Evolutionary conservation across 2,888 invertebrate genomes (phyloP), one percentile per base, ranked within the genome.

Genomic region (Cataglyphis livida): DNA sequence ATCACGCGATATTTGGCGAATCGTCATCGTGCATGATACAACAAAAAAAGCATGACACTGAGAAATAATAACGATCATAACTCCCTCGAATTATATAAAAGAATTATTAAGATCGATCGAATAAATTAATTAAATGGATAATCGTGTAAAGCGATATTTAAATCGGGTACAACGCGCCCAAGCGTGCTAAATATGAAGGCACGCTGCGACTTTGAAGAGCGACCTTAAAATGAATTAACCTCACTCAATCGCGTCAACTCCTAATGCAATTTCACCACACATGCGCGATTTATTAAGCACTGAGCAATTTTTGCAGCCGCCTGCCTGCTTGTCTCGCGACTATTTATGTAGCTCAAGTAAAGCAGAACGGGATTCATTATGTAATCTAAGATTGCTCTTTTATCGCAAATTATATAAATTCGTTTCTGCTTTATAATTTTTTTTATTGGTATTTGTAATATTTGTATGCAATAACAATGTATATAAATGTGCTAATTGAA

Each of bases 191-290:
- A 74, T 62, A 76, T 82, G 81, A 38, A 66, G 70, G 79, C 83
- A 75, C 70, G 83, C 81, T 28, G 75, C 85, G 84, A 81, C 84
- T 82, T 83, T 82, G 71, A 85, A 85, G 74, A 83, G 85, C 82
- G 85, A 82, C 90, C 85, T 90, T 85, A 90, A 88, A 88, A 84
- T 85, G 88, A 90, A 87, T 90, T 90, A 90, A 90, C 90, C 88
- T 85, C 85, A 85, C 87, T 90, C 85, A 75, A 35, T 35, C 41
- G 87, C 85, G 85, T 83, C 83, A 87, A 86, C 84, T 84, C 84
- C 83, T 90, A 90, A 89, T 88, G 87, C 87, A 88, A 90, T 89
- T 89, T 87, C 82, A 85, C 81, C 73, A 83, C 78, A 68, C 68
- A 81, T 82, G 65, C 48, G n/a, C 59, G 41, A 74, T 83, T 74